Conservation (phyloP, 2,797 vertebrate genomes). For the Anguilla megastoma region DNA sequence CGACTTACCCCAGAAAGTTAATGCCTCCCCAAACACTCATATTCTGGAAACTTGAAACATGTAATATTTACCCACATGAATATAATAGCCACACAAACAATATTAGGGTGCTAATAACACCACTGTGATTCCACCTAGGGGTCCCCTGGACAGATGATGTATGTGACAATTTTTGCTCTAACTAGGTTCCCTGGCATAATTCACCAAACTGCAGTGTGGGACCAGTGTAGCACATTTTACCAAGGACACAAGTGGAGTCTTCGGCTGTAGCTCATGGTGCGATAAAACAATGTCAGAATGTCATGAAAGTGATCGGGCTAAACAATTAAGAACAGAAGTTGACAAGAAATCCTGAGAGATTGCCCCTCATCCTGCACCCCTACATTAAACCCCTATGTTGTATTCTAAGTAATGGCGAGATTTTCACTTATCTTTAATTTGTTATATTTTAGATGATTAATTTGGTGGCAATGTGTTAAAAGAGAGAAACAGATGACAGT, state of each 20-base stretch:
- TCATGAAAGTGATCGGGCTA: background rate
- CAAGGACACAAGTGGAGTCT: background rate
- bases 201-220: background rate
- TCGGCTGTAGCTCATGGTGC: background rate
- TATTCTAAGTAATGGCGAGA: background rate
- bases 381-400: background rate
- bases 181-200: background rate
- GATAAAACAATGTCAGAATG: background rate
- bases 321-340: background rate
- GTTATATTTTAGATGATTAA: slow-evolving; percentile 70
- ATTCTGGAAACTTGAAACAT: background rate
- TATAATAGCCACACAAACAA: background rate
- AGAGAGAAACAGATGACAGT: slow-evolving; percentile 68
- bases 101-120: background rate
- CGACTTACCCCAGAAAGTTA: background rate
- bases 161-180: background rate
- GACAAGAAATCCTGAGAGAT: background rate
- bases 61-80: background rate
- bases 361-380: background rate
- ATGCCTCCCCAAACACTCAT: background rate
- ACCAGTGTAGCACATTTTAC: background rate
- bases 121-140: background rate
- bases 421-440: slow-evolving; percentile 67
- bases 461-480: slow-evolving; percentile 67
- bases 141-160: too few species aligned